Evolutionary conservation across 1,140 invertebrate genomes (phyloP).

Genomic region (Galleria mellonella): DNA sequence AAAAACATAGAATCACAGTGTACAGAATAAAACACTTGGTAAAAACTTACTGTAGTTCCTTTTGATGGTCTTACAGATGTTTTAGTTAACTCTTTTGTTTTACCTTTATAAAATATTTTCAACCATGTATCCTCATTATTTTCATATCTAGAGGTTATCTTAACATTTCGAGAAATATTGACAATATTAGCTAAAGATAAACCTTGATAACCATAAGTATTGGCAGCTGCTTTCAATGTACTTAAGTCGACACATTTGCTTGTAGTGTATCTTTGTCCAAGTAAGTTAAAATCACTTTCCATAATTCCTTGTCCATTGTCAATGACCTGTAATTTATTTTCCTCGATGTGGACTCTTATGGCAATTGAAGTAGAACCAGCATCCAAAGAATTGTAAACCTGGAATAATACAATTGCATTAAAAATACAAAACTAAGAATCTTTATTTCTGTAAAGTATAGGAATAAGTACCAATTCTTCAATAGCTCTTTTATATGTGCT

Average conservation of each 20-base stretch:
- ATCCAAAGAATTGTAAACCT: slow-evolving; percentile 80
- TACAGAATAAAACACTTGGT: not conserved
- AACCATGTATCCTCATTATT: slow-evolving; percentile 60
- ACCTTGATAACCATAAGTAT: slow-evolving; percentile 78
- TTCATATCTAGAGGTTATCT: slow-evolving; percentile 72
- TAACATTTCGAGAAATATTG: slow-evolving; percentile 72
- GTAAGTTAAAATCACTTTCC: slow-evolving; percentile 63
- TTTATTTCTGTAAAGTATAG: not conserved
- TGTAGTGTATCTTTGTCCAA: slow-evolving; percentile 77
- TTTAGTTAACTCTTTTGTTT: slow-evolving; percentile 29
- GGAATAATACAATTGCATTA: slow-evolving; percentile 17
- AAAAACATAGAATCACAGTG: no score
- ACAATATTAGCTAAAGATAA: slow-evolving; percentile 78
- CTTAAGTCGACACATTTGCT: slow-evolving; percentile 76
- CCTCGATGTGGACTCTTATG: slow-evolving; percentile 75
- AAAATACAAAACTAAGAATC: not conserved
- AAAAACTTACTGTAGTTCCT: slow-evolving; percentile 78
- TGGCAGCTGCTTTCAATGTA: slow-evolving; percentile 69
- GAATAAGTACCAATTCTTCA: slow-evolving; percentile 47
- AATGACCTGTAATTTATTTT: slow-evolving; percentile 78
- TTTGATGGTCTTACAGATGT: slow-evolving; percentile 64
- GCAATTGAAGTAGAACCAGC: slow-evolving; percentile 78
- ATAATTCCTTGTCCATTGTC: slow-evolving; percentile 80
- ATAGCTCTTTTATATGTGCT: slow-evolving; percentile 39
- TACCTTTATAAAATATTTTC: slow-evolving; percentile 53